Evolutionary conservation across 2,888 invertebrate species (phyloP).

Genomic region (Bruchidius siliquastri): DNA sequence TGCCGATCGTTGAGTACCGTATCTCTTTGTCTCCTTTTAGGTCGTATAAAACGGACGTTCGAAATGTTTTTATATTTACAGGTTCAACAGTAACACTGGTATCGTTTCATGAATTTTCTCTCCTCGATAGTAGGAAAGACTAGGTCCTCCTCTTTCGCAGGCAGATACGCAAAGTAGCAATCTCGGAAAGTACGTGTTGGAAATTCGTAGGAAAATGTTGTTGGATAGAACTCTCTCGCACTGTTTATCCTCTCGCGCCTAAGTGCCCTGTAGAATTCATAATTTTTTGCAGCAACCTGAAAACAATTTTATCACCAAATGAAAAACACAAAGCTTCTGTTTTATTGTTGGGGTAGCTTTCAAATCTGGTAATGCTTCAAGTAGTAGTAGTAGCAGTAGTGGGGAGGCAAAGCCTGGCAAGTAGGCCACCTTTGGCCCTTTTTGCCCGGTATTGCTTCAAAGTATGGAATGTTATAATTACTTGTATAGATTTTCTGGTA

Average conservation of each 20-base stretch:
- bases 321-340: too few relatives aligned
- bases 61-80: not conserved
- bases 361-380: not conserved
- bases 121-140: not conserved
- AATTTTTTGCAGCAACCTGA: slow-evolving; percentile 16
- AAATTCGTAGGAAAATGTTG: slow-evolving; percentile 38
- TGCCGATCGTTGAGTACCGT: too few relatives aligned
- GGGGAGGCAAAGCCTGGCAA: too few relatives aligned
- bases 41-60: too few relatives aligned
- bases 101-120: not conserved
- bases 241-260: slow-evolving; percentile 33
- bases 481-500: too few relatives aligned
- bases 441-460: too few relatives aligned
- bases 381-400: not conserved
- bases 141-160: slow-evolving; percentile 38
- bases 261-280: slow-evolving; percentile 29
- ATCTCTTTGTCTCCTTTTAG: too few relatives aligned
- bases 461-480: too few relatives aligned
- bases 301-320: slow-evolving; percentile 3
- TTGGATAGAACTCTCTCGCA: slow-evolving; percentile 40
- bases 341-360: too few relatives aligned
- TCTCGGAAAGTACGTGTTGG: slow-evolving; percentile 37
- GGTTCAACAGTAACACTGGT: slow-evolving; percentile 19
- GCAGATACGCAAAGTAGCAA: slow-evolving; percentile 40
- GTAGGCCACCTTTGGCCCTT: too few relatives aligned